phyloP scores from a whole-genome alignment of 2,113 vertebrate genomes.

The Platichthys stellatus region DNA sequence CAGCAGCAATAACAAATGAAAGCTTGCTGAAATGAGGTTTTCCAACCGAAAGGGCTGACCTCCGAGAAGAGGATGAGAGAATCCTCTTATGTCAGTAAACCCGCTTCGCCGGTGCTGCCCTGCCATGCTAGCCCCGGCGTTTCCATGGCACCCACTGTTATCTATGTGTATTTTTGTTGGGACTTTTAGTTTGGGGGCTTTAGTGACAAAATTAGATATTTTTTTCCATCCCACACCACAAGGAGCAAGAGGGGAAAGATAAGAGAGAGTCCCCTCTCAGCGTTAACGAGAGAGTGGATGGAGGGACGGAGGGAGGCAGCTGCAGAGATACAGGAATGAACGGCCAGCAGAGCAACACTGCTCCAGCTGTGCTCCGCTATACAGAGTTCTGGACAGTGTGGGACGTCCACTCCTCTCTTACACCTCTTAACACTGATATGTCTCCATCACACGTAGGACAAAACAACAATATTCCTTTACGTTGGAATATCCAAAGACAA shows the following conservation, averaged over 20 bases:
- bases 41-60: slow-evolving; percentile 65
- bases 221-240: slow-evolving; percentile 5
- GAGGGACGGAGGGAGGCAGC: slow-evolving; percentile 22
- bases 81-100: slow-evolving; percentile 82
- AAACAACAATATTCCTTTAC: too few species aligned
- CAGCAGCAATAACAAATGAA: slow-evolving; percentile 46
- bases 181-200: slow-evolving; percentile 66
- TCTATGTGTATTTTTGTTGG: slow-evolving; percentile 64
- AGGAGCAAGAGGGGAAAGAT: slow-evolving; percentile 55
- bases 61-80: slow-evolving; percentile 68
- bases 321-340: slow-evolving; percentile 31
- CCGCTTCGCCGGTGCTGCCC: slow-evolving; percentile 56
- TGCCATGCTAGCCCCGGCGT: slow-evolving; percentile 70
- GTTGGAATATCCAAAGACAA: too few species aligned
- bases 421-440: neutral
- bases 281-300: slow-evolving; percentile 46
- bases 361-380: neutral
- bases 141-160: slow-evolving; percentile 70
- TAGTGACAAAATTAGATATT: slow-evolving; percentile 58
- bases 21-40: slow-evolving; percentile 51
- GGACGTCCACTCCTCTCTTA: neutral
- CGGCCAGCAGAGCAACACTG: slow-evolving; percentile 26
- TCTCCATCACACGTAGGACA: too few species aligned
- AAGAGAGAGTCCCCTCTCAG: slow-evolving; percentile 54
- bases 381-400: neutral